Evolutionary conservation across 1,140 invertebrate genomes (phyloP), one percentile per base, ranked within the genome.

Genomic region (Andrena cerasifolii): DNA sequence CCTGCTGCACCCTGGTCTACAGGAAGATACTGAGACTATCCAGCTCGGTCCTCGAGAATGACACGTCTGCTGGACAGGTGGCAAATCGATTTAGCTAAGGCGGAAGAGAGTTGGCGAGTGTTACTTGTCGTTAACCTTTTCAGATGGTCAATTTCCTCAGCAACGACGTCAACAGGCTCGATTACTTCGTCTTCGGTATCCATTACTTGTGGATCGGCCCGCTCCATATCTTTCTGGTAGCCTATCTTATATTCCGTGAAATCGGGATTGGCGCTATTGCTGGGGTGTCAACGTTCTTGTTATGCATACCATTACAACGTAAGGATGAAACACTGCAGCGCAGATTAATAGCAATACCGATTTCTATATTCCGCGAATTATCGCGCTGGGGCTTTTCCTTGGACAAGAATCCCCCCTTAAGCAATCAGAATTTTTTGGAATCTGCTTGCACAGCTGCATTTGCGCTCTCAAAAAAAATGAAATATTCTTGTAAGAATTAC

Each of bases 71-170:
- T 76, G 90, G 90, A 0, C 89, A 90, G 78, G 89, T 90, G 61
- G 65, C 16, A 16, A 16, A 40, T 12, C 0, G 7, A 54, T 5
- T 67, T 28, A 56, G 56, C 43, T 8, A 1, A 21, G 14, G 7
- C 12, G 2, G 3, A 2, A 28, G 40, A 2, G 54, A 49, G 3
- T 59, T 3, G 21, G 26, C 2, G 1, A 66, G 18, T 26, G 21
- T 58, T 45, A 16, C 0, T 47, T 58, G 8, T 26, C 33, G 14
- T 7, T n/a, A 95, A 40, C 36, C 36, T 10, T 98, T 98, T 12
- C 96, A 99, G 93, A 96, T 99, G 88, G 96, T 99, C 14, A 99
- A 99, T 92, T 93, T 99, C 7, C 93, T 99, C 77, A 98, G 97
- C 14, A 99, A 98, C 90, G 98, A 99, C 90, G 95, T 96, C 59